Conservation (phyloP, 2,113 vertebrate species). For the Otolemur garnettii region DNA sequence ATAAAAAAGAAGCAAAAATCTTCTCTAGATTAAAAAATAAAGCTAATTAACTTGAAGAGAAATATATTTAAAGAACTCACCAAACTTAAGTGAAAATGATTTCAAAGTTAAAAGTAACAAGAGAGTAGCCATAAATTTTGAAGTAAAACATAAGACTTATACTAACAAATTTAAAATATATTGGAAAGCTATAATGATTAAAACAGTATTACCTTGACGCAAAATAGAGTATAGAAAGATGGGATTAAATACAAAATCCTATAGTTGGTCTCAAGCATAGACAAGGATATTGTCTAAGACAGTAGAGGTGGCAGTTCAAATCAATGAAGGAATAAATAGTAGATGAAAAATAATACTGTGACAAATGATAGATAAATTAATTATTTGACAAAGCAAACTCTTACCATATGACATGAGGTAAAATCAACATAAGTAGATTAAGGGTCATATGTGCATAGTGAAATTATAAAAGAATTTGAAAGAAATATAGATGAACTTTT, state of each 20-base stretch:
- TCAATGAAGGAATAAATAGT: background rate
- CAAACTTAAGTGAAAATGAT: constrained; percentile 2
- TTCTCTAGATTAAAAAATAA: background rate
- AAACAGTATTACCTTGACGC: background rate
- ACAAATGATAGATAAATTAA: background rate
- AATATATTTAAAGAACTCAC: background rate
- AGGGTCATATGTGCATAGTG: background rate
- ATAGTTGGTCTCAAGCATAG: background rate
- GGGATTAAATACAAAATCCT: background rate
- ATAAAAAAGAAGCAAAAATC: background rate
- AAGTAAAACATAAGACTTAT: background rate
- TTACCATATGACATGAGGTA: background rate
- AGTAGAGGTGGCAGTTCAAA: background rate
- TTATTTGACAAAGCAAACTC: background rate
- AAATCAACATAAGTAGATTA: background rate
- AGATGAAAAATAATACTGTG: background rate
- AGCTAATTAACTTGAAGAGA: background rate
- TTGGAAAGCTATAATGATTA: background rate
- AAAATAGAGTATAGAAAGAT: constrained; percentile 2
- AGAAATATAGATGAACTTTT: background rate
- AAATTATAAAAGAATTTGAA: background rate
- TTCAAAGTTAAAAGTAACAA: background rate
- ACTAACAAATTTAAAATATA: background rate
- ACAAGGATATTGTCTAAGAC: background rate
- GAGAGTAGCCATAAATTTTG: background rate